Evolutionary conservation across 2,797 vertebrate genomes (phyloP).

Genomic region (Myotis planiceps): DNA sequence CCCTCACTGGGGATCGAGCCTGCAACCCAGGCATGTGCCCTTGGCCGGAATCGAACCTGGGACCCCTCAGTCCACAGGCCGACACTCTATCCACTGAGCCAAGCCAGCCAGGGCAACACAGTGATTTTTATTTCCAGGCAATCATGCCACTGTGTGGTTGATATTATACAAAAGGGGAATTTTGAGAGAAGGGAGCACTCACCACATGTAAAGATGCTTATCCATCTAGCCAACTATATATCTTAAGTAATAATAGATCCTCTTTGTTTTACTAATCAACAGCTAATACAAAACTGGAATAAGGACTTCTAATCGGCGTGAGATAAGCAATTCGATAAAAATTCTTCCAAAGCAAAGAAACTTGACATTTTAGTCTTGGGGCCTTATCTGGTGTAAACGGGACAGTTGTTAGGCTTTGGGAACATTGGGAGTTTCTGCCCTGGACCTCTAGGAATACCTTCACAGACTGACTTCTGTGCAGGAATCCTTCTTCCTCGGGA

Average conservation of each 20-base stretch:
- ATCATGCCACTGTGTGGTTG: neutral
- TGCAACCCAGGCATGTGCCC: too few relatives aligned
- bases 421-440: neutral
- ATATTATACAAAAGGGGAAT: neutral
- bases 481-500: neutral
- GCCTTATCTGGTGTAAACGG: conserved; percentile 35
- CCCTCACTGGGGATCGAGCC: too few relatives aligned
- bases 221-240: neutral
- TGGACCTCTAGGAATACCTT: neutral
- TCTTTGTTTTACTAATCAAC: conserved; percentile 20
- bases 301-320: neutral
- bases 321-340: conserved; percentile 32
- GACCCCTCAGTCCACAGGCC: too few relatives aligned
- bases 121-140: neutral
- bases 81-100: too few relatives aligned
- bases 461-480: neutral
- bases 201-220: neutral
- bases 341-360: conserved; percentile 46
- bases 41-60: too few relatives aligned
- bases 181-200: neutral
- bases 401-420: neutral
- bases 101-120: neutral
- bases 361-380: neutral
- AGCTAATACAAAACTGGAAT: neutral
- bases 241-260: neutral